Percentiles rank a stretch among this genome's conserved stretches.
Conservation (phyloP, 1,140 invertebrate species). For the Danaus plexippus region DNA sequence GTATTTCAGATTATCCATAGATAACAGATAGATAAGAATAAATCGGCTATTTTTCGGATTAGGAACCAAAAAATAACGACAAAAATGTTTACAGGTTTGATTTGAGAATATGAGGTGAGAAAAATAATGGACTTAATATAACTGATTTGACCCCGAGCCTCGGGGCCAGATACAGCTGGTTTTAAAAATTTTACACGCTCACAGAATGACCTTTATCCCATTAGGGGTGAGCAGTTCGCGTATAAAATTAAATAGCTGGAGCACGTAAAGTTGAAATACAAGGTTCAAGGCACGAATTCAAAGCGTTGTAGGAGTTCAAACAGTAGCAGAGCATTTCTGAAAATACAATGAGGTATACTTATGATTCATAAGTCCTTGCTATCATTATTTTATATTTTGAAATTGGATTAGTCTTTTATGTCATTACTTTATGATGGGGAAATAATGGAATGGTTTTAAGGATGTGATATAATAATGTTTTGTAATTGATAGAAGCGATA, state of each 20-base stretch:
- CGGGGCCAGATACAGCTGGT: slow-evolving; percentile 9
- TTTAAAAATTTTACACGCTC: slow-evolving; percentile 28
- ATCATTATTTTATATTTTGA: too few relatives aligned
- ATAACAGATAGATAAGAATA: too few relatives aligned
- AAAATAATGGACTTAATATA: slow-evolving; percentile 24
- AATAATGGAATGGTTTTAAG: too few relatives aligned
- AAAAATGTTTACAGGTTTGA: slow-evolving; percentile 4
- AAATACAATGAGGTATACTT: too few relatives aligned
- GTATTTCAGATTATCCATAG: too few relatives aligned
- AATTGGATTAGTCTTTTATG: too few relatives aligned
- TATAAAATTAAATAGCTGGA: slow-evolving; percentile 36
- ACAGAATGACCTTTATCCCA: slow-evolving; percentile 24
- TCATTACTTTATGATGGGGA: too few relatives aligned
- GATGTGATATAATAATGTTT: slow-evolving; percentile 9
- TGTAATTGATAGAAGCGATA: neutral
- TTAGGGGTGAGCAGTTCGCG: slow-evolving; percentile 32
- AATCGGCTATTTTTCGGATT: too few relatives aligned
- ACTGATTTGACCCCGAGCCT: slow-evolving; percentile 17
- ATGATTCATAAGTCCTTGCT: too few relatives aligned
- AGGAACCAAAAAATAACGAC: neutral
- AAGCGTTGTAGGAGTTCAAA: too few relatives aligned
- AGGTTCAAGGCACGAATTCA: slow-evolving; percentile 4
- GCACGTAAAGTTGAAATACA: slow-evolving; percentile 18
- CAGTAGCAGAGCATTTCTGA: too few relatives aligned
- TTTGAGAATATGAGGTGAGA: slow-evolving; percentile 16